phyloP scores from a whole-genome alignment of 2,888 invertebrate genomes.

The Pantelozetes paolii region DNA sequence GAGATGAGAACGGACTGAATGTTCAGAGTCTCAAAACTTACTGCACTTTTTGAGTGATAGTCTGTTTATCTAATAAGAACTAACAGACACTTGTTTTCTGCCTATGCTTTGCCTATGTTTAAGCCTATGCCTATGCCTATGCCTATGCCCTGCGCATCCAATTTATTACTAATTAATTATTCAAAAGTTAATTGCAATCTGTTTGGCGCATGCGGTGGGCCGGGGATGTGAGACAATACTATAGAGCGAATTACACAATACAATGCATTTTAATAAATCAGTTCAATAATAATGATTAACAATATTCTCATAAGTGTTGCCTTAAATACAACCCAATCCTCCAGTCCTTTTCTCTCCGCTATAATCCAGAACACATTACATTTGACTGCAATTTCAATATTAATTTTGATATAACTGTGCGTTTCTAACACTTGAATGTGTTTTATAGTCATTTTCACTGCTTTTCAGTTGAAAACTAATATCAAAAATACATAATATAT shows the following conservation, averaged over 20 bases:
- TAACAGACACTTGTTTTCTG: conserved; percentile 24
- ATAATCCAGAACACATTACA: too few relatives aligned
- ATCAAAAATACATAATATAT: too few relatives aligned
- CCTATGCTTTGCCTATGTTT: too few relatives aligned
- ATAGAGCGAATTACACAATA: conserved; percentile 7
- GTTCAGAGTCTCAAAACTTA: conserved; percentile 7
- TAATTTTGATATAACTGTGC: too few relatives aligned
- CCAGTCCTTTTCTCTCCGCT: background rate
- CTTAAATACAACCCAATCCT: background rate
- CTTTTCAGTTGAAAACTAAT: too few relatives aligned
- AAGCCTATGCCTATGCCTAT: too few relatives aligned
- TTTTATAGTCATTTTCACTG: too few relatives aligned
- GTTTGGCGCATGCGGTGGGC: conserved; percentile 32
- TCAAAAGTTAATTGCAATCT: conserved; percentile 36
- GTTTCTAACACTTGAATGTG: too few relatives aligned
- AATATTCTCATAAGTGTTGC: conserved; percentile 8
- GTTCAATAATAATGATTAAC: conserved; percentile 11
- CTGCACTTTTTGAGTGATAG: conserved; percentile 25
- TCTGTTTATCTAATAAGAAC: conserved; percentile 26
- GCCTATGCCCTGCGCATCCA: conserved; percentile 22
- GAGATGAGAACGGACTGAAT: background rate
- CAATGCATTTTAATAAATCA: conserved; percentile 33
- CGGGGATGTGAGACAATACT: conserved; percentile 1
- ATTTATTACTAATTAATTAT: conserved; percentile 35
- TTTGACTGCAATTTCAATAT: too few relatives aligned